A percentile compares a stretch with the other conserved stretches of the same genome.
Conservation (phyloP, 2,113 vertebrate genomes). For the Corvus moneduloides region DNA sequence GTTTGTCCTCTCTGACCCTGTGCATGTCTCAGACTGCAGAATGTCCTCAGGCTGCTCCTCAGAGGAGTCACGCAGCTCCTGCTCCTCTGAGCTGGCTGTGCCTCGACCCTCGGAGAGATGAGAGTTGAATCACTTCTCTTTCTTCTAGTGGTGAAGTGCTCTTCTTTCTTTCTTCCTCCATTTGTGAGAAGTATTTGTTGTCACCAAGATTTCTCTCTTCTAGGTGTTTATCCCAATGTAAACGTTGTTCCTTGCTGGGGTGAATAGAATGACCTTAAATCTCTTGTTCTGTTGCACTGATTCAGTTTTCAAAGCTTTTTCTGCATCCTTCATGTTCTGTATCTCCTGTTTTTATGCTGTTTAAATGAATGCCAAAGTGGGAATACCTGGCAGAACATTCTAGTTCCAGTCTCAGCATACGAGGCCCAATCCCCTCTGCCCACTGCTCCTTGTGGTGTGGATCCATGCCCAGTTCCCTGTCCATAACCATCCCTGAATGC, state of each 20-base stretch:
- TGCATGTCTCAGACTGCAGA: fast-evolving
- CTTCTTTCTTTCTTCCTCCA: neutral
- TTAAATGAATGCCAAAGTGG: neutral
- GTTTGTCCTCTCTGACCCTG: neutral
- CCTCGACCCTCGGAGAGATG: neutral
- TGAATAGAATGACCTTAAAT: neutral
- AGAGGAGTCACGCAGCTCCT: neutral
- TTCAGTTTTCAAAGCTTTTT: neutral
- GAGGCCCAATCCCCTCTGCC: too few species aligned
- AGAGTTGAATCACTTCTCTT: neutral
- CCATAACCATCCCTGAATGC: fast-evolving
- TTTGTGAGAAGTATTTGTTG: neutral
- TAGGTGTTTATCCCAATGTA: neutral
- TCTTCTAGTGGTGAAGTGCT: neutral
- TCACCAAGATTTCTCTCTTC: neutral
- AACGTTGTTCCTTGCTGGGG: neutral
- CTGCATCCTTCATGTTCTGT: neutral
- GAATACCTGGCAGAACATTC: neutral
- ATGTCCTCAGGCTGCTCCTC: neutral
- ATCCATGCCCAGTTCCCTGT: neutral
- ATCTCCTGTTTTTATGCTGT: neutral
- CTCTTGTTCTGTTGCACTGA: neutral
- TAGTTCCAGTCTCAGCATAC: fast-evolving
- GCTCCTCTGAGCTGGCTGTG: neutral
- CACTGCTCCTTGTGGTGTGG: neutral